Evolutionary conservation across 2,888 invertebrate species (phyloP).

Genomic region (Corythucha ciliata): DNA sequence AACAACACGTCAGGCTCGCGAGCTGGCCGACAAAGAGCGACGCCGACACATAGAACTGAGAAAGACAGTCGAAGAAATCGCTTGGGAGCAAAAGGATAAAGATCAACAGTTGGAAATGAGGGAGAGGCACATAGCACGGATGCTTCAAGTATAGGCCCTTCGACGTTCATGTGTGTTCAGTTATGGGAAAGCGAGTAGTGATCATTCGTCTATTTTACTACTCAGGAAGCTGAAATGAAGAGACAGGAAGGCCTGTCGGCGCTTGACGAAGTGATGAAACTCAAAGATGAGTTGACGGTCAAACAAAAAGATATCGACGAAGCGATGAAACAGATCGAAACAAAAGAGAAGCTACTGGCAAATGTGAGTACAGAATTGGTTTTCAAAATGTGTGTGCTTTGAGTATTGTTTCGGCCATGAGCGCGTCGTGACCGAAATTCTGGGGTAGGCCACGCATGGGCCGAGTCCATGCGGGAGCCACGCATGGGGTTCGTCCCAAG

Average conservation of each 20-base stretch:
- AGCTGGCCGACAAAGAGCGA: conserved; percentile 25
- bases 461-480: too few species aligned
- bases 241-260: conserved; percentile 26
- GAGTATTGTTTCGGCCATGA: too few species aligned
- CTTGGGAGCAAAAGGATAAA: conserved; percentile 28
- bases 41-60: conserved; percentile 26
- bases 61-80: conserved; percentile 24
- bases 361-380: conserved; percentile 17
- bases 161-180: not conserved
- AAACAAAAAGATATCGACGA: conserved; percentile 26
- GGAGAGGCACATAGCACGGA: conserved; percentile 22
- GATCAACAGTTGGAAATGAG: conserved; percentile 25
- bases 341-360: conserved; percentile 24
- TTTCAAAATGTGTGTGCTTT: too few species aligned
- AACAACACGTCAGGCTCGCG: conserved; percentile 27
- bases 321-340: conserved; percentile 23
- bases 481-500: too few species aligned
- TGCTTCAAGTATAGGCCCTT: conserved; percentile 21
- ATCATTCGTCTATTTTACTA: conserved; percentile 4
- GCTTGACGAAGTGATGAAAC: conserved; percentile 22
- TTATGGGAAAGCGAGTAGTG: not conserved
- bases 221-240: conserved; percentile 27
- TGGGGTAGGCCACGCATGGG: too few species aligned
- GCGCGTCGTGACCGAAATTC: too few species aligned
- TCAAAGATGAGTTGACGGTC: conserved; percentile 23